Evolutionary conservation across 2,888 invertebrate genomes (phyloP), one percentile per base, ranked within the genome.

Genomic region (Argynnis bischoffii): DNA sequence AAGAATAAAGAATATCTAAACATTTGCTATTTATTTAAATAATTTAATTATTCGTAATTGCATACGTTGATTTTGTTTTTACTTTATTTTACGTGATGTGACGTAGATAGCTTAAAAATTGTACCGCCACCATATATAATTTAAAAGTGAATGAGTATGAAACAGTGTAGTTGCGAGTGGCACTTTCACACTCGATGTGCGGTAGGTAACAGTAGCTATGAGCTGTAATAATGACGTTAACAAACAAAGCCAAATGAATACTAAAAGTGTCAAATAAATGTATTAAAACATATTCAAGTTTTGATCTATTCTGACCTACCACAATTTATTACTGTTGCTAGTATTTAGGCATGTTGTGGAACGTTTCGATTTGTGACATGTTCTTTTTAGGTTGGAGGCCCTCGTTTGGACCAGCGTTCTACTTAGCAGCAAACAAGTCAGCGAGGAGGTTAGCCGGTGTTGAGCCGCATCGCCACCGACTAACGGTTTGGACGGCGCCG

Each of bases 151-250:
- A 86, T 85, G 88, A 88, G 82, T 84, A 82, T 86, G 81, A 83
- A 84, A 83, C 82, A 79, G 80, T 83, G 79, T 80, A 82, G 85
- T 83, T 86, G 85, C 76, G 81, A 79, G 79, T 74, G 83, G 83
- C 85, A 90, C 90, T 90, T 90, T 90, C 90, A 88, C 90, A 81
- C 82, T 86, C 85, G 76, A 41, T 41, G 73, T 71, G 79, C 75
- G 75, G 73, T 69, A 64, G 61, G 64, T 55, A 18, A 55, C 71
- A 51, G 67, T 41, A 47, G 66, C 69, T 66, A 67, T 75, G 77
- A 71, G 16, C n/a, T n/a, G 41, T 53, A 51, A 48, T 26, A 80
- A 80, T 81, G 79, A 76, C 78, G 76, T 80, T 76, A 80, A 78
- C 72, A 76, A 76, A 76, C 69, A 64, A 66, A 71, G 69, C 74